phyloP scores from a whole-genome alignment of 2,888 invertebrate genomes.

The Ectemnius continuus region DNA sequence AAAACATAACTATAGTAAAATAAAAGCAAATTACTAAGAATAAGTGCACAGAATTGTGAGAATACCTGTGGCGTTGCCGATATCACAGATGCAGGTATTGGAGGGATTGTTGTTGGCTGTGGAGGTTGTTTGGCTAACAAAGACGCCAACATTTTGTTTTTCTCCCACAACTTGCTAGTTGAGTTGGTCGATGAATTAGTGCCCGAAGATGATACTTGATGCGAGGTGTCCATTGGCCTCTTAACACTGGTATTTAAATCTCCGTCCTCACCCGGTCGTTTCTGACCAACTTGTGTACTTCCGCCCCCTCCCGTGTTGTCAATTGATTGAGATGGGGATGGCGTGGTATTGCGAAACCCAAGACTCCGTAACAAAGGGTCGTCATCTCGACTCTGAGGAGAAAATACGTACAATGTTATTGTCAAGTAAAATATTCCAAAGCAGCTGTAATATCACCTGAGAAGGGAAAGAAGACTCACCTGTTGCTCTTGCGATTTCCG shows the following conservation, averaged over 20 bases:
- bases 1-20: no score
- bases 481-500: conserved; percentile 73
- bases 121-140: conserved; percentile 88
- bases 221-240: conserved; percentile 77
- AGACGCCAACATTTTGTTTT: conserved; percentile 91
- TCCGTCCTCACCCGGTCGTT: conserved; percentile 83
- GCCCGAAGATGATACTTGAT: conserved; percentile 66
- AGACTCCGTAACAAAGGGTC: conserved; percentile 80
- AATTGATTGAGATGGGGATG: conserved; percentile 81
- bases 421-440: no score
- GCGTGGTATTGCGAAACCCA: conserved; percentile 79
- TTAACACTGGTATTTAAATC: conserved; percentile 80
- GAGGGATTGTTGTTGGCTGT: conserved; percentile 82
- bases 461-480: conserved; percentile 56
- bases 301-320: conserved; percentile 71
- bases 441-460: no score
- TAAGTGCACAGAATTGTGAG: not conserved
- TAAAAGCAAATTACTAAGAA: not conserved
- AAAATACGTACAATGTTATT: not conserved
- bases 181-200: conserved; percentile 74
- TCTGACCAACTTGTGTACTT: conserved; percentile 77
- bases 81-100: conserved; percentile 82
- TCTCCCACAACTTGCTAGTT: conserved; percentile 87
- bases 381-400: conserved; percentile 68
- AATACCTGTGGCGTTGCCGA: conserved; percentile 84